Percentiles rank a stretch among this genome's conserved stretches.
phyloP scores from a whole-genome alignment of 2,113 vertebrate species.

The Cisticola juncidis region DNA sequence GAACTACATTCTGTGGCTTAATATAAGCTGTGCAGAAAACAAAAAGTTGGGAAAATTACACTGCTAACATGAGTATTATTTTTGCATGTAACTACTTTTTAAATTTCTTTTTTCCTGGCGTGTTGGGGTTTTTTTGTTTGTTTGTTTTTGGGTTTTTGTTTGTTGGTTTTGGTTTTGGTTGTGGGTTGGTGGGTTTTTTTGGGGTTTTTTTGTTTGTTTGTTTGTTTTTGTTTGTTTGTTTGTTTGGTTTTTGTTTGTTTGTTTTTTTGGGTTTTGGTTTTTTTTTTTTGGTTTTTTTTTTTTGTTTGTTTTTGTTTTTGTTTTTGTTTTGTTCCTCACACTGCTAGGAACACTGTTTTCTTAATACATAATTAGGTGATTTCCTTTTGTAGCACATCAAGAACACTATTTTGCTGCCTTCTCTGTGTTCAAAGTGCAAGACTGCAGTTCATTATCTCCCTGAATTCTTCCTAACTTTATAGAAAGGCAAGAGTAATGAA shows the following conservation, averaged over 20 bases:
- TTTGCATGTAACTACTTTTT: neutral
- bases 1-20: neutral
- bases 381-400: neutral
- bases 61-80: neutral
- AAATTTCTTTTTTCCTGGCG: neutral
- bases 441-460: neutral
- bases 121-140: no score
- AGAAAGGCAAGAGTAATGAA: neutral
- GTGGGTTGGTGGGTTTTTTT: no score
- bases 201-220: no score
- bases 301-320: neutral
- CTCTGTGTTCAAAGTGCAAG: neutral
- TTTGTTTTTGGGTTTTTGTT: no score
- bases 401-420: neutral
- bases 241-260: no score
- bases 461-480: neutral
- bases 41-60: neutral
- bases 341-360: neutral
- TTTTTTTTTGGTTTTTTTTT: no score
- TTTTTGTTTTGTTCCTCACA: neutral
- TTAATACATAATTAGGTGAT: neutral
- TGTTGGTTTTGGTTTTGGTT: no score
- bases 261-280: no score
- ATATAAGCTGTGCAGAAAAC: neutral
- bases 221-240: no score